A percentile compares a stretch with the other conserved stretches of the same genome.
Evolutionary conservation across 2,113 vertebrate genomes (phyloP).

Genomic region (Mobula birostris): DNA sequence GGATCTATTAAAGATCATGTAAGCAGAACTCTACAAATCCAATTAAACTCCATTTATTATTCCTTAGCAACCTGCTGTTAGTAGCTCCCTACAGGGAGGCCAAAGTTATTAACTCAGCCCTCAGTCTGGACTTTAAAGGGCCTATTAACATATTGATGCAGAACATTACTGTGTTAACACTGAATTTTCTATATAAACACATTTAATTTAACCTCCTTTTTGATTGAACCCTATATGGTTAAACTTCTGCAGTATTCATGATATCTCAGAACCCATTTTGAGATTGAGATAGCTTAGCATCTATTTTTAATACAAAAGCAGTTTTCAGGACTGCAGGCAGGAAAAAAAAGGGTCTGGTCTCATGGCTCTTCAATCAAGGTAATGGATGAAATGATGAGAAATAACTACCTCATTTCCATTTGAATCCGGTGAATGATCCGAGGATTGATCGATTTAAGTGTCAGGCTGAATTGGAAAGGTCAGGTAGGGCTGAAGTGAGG

Average conservation of each 20-base stretch:
- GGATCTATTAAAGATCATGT: constrained; percentile 15
- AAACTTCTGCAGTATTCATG: neutral
- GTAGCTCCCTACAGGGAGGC: neutral
- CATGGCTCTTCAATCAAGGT: neutral
- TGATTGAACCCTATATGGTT: neutral
- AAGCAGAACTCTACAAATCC: constrained; percentile 27
- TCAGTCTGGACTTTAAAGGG: neutral
- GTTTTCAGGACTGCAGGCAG: neutral
- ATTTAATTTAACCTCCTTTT: neutral
- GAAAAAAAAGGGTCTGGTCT: neutral
- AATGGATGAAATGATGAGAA: neutral
- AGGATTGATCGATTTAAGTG: too few species aligned
- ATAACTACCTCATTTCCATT: neutral
- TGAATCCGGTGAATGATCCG: neutral
- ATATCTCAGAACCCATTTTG: neutral
- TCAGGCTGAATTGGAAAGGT: too few species aligned
- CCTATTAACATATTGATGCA: neutral
- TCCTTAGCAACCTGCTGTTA: constrained; percentile 12
- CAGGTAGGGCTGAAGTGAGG: too few species aligned
- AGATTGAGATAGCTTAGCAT: too few species aligned
- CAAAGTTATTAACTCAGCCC: neutral
- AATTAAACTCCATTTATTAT: constrained; percentile 23
- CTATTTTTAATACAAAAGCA: neutral
- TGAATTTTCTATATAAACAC: neutral
- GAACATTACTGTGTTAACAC: neutral